These are phyloP conservation scores for Desmophyllum pertusum DNA, from an alignment of 92 coral and sea anemone genomes.

Conservation along the genomic window DNA sequence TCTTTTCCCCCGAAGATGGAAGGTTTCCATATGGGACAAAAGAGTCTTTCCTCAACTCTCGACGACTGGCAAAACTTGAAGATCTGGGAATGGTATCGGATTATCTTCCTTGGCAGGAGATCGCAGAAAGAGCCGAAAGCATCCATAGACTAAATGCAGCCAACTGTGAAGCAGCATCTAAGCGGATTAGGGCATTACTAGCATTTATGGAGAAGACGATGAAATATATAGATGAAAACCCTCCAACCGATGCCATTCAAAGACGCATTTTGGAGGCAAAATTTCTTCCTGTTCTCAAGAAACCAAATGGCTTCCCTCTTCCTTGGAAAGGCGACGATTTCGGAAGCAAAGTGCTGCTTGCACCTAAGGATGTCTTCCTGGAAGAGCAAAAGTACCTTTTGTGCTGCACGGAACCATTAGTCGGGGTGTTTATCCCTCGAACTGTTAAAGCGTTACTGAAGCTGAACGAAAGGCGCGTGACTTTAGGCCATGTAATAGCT, in stretches of 20 bases:
- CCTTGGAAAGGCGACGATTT: slow-evolving; percentile 65
- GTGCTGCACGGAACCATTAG: slow-evolving; percentile 41
- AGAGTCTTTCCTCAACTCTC: slow-evolving; percentile 14
- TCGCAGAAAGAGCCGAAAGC: slow-evolving; percentile 68
- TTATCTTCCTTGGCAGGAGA: slow-evolving; percentile 67
- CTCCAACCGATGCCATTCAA: not conserved
- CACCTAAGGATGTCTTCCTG: slow-evolving; percentile 50
- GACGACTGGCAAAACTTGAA: slow-evolving; percentile 40
- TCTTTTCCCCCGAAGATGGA: slow-evolving; percentile 65
- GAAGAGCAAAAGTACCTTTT: slow-evolving; percentile 39
- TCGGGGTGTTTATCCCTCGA: slow-evolving; percentile 30
- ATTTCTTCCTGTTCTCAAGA: slow-evolving; percentile 58
- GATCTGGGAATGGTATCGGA: slow-evolving; percentile 67
- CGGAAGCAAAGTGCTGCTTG: slow-evolving; percentile 2
- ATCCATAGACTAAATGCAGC: slow-evolving; percentile 30
- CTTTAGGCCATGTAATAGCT: slow-evolving; percentile 15
- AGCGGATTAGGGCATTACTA: slow-evolving; percentile 33
- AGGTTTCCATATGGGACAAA: slow-evolving; percentile 62
- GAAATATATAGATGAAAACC: not conserved
- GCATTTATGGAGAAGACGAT: slow-evolving; percentile 40
- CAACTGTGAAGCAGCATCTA: slow-evolving; percentile 33
- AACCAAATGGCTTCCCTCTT: slow-evolving; percentile 49
- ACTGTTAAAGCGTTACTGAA: slow-evolving; percentile 30
- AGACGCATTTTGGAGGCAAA: not conserved
- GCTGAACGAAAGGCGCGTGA: slow-evolving; percentile 15